phyloP scores from a whole-genome alignment of 2,888 invertebrate genomes.

The Trichogramma evanescens region DNA sequence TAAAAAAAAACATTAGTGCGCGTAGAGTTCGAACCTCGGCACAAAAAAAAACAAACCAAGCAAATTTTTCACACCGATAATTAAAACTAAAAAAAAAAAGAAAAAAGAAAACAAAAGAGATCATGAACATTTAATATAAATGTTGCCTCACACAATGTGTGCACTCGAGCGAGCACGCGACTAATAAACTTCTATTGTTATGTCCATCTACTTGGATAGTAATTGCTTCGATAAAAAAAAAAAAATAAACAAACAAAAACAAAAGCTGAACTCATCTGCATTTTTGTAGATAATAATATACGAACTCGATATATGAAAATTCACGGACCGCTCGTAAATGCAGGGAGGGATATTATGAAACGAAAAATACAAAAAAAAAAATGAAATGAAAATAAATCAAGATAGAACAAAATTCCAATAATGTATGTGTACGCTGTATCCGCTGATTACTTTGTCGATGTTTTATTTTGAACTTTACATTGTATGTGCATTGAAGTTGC shows the following conservation, averaged over 20 bases:
- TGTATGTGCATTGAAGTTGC: too few relatives aligned
- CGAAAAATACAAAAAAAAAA: slow-evolving; percentile 6
- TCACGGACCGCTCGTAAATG: too few relatives aligned
- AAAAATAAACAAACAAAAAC: not conserved
- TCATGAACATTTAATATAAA: slow-evolving; percentile 3
- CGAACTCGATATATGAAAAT: too few relatives aligned
- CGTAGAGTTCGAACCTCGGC: slow-evolving; percentile 27
- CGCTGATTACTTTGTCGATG: too few relatives aligned
- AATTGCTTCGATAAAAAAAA: slow-evolving; percentile 20
- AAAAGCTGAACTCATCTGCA: slow-evolving; percentile 31
- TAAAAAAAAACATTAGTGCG: slow-evolving; percentile 14
- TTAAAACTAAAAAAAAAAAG: slow-evolving; percentile 6
- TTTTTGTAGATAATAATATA: slow-evolving; percentile 25
- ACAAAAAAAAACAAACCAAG: slow-evolving; percentile 9
- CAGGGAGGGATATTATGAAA: not conserved
- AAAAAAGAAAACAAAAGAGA: slow-evolving; percentile 1
- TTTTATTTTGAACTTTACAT: too few relatives aligned
- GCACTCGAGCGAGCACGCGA: slow-evolving; percentile 25
- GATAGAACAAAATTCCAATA: too few relatives aligned
- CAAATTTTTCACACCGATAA: slow-evolving; percentile 14
- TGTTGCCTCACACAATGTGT: slow-evolving; percentile 24
- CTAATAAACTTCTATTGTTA: slow-evolving; percentile 23
- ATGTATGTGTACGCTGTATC: too few relatives aligned
- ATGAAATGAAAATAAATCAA: not conserved
- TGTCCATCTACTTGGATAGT: slow-evolving; percentile 22